These are phyloP conservation scores for Mastomys natalensis DNA, from an alignment of 2,113 vertebrate species.

Conservation along the genomic window DNA sequence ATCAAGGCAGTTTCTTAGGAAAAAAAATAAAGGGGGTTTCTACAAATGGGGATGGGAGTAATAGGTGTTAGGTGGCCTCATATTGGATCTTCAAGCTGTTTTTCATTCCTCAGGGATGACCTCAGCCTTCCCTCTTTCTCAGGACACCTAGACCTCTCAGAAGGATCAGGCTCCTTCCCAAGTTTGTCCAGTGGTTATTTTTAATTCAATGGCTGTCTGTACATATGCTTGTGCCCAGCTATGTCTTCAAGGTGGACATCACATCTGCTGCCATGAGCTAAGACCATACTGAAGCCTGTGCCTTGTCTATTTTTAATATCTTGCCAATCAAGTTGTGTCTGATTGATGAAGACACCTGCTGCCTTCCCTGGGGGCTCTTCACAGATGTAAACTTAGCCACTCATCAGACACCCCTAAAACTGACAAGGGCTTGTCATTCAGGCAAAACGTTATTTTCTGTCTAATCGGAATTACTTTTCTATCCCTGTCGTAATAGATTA, in stretches of 20 bases:
- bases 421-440: neutral
- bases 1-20: neutral
- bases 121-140: neutral
- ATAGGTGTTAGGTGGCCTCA: too few species aligned
- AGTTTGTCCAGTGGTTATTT: neutral
- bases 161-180: neutral
- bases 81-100: neutral
- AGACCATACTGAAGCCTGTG: fast-evolving
- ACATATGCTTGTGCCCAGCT: neutral
- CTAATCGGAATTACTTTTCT: neutral
- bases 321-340: neutral
- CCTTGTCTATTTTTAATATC: too few species aligned
- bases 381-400: neutral
- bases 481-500: neutral
- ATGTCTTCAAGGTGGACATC: fast-evolving
- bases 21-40: neutral
- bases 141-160: neutral
- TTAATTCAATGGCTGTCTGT: neutral
- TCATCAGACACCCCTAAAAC: neutral
- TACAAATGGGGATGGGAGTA: fast-evolving
- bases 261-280: neutral
- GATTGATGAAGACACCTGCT: neutral
- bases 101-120: neutral
- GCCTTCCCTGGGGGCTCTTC: neutral
- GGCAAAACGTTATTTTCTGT: neutral